Evolutionary conservation across 2,888 invertebrate species (phyloP), one percentile per base, ranked within the genome.

Genomic region (Leuctra nigra): DNA sequence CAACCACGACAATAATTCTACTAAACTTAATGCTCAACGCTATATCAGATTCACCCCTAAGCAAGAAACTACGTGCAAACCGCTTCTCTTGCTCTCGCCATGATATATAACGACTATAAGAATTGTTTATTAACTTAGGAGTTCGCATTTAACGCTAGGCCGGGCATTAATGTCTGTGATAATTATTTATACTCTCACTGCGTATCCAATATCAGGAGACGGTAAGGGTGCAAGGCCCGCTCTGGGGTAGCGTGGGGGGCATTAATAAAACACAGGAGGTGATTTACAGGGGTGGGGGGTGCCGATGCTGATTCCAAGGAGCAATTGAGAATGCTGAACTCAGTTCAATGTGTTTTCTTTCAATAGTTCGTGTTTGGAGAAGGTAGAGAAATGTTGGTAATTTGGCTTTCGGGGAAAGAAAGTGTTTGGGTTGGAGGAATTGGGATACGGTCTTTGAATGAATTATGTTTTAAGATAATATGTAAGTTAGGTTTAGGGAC

Each of bases 41-140:
- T n/a, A n/a, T n/a, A n/a, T n/a, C n/a, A n/a, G n/a, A n/a, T n/a
- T n/a, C n/a, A n/a, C n/a, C n/a, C 6, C 29, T 11, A 6, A 29
- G 29, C 29, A 29, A 29, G 29, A 6, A 29, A 11, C 29, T 11
- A 29, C 7, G 2, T 13, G 36, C 36, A 13, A 9, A 36, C 16
- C 36, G 4, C 4, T 13, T 16, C 13, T 16, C n/a, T 4, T 3
- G 13, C 13, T 13, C 36, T 36, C 39, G 39, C 4, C 18, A 23
- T 44, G 44, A 44, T 22, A 44, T 44, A 44, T 44, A 22, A 44
- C 44, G 23, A 20, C 44, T 44, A 44, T 44, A 44, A 44, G 44
- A 44, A 44, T 44, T 44, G 44, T 44, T 44, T 44, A 44, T 44
- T 44, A 44, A 44, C 44, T 44, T 44, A 44, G 44, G n/a, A n/a